Evolutionary conservation across 2,888 invertebrate species (phyloP), one percentile per base, ranked within the genome.

Genomic region (Drosophila nigricruria): DNA sequence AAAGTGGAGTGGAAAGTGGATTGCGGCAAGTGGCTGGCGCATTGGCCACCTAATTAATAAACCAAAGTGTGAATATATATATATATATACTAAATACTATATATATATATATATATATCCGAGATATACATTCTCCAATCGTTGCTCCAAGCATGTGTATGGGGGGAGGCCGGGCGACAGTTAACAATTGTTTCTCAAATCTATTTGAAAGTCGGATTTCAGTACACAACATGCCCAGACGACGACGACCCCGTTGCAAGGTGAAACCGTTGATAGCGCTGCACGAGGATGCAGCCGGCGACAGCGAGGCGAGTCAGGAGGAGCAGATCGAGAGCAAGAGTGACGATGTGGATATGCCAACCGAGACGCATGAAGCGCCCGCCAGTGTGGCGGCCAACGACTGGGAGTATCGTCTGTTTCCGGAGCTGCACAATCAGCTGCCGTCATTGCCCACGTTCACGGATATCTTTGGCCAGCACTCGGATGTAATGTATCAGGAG

Each of bases 1-100:
- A 81, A 81, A 83, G 66, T 56, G 59, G 63, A 58, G 64, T 56
- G 59, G 63, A 60, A 0, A 52, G 52, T 32, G 50, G 50, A 18
- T 32, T 16, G 50, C 18, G 49, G 18, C 47, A 70, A 75, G 76
- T 73, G 47, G 25, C 10, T 8, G 34, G 3, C 34, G 72, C 82
- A 81, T 50, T 32, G 32, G 34, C 62, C 85, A 77, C 43, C 72
- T 53, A 81, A 88, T 88, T 83, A 86, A 88, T 88, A 79, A 73
- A 73, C 63, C 25, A 81, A 79, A 77, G 88, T 85, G 88, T 80
- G 81, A 82, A 82, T 65, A 59, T 54, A 45, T 5, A 42, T 5
- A 40, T 10, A 18, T 42, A 42, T 42, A 45, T 16, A 23, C 8
- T 1, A 8, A 23, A 8, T 43, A 23, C 3, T 9, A 23, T 57